These are phyloP conservation scores for Ichneumoninae sp. DNA, from an alignment of 2,888 invertebrate species.

Conservation along the genomic window DNA sequence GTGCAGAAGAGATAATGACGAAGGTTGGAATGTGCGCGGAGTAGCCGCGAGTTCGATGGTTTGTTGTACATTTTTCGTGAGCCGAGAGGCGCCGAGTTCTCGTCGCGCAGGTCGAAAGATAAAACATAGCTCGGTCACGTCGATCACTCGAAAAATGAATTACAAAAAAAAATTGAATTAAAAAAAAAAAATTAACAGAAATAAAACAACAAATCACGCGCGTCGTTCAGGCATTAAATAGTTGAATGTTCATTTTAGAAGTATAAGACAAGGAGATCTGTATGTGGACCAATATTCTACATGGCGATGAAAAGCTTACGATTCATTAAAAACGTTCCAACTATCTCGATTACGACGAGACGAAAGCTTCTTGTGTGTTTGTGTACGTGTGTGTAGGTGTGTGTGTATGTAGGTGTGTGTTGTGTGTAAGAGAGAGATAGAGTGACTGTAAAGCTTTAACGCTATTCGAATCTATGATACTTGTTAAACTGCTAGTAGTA, in stretches of 20 bases:
- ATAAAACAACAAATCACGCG: slow-evolving; percentile 34
- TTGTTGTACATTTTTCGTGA: background rate
- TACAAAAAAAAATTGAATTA: slow-evolving; percentile 16
- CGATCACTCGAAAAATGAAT: slow-evolving; percentile 57
- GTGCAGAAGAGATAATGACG: slow-evolving; percentile 54
- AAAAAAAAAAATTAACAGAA: background rate
- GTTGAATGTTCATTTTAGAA: slow-evolving; percentile 46
- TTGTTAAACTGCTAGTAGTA: slow-evolving; percentile 50
- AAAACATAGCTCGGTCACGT: slow-evolving; percentile 39
- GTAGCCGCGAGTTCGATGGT: slow-evolving; percentile 10
- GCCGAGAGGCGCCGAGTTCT: background rate
- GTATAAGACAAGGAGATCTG: slow-evolving; percentile 52
- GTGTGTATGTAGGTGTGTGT: slow-evolving; percentile 13
- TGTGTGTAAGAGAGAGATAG: background rate
- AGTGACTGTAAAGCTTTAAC: slow-evolving; percentile 44
- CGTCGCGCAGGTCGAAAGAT: slow-evolving; percentile 1
- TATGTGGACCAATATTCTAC: slow-evolving; percentile 55
- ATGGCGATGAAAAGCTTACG: slow-evolving; percentile 65
- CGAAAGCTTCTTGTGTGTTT: slow-evolving; percentile 58
- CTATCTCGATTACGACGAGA: slow-evolving; percentile 62
- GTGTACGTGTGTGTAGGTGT: slow-evolving; percentile 17
- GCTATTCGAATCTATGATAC: slow-evolving; percentile 52
- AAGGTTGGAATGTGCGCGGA: slow-evolving; percentile 58
- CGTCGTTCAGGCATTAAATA: slow-evolving; percentile 53
- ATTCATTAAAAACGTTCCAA: slow-evolving; percentile 59